phyloP scores from a whole-genome alignment of 2,888 invertebrate genomes.

The Odontomyia ornata region DNA sequence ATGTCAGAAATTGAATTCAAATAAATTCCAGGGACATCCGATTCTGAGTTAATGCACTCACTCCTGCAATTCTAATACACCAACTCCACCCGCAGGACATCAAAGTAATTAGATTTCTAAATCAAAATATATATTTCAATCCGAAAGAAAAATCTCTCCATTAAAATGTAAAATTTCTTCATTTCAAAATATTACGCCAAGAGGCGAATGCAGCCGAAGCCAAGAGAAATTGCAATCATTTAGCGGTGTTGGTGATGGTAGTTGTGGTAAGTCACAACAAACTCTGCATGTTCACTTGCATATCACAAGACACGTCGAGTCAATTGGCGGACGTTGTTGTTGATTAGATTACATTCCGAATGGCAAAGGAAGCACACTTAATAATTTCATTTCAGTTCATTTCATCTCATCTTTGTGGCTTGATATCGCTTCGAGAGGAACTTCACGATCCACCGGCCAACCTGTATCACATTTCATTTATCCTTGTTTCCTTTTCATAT shows the following conservation, averaged over 20 bases:
- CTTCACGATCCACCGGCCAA: not conserved
- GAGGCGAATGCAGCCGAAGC: not conserved
- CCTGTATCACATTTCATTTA: slow-evolving; percentile 43
- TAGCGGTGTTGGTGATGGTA: not conserved
- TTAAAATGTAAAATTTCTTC: slow-evolving; percentile 40
- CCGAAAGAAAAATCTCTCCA: slow-evolving; percentile 36
- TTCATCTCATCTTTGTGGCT: slow-evolving; percentile 7
- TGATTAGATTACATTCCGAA: slow-evolving; percentile 40
- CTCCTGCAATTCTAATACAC: not conserved
- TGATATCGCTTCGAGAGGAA: slow-evolving; percentile 1
- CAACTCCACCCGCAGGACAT: not conserved
- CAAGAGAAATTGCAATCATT: slow-evolving; percentile 26
- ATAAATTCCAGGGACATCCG: no score
- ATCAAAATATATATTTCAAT: slow-evolving; percentile 36
- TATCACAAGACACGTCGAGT: not conserved
- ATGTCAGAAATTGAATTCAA: no score
- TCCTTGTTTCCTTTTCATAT: slow-evolving; percentile 40
- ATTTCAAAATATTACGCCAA: slow-evolving; percentile 33
- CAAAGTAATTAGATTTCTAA: slow-evolving; percentile 37
- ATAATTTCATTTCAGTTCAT: slow-evolving; percentile 42
- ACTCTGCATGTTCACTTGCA: slow-evolving; percentile 5
- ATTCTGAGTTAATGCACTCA: no score
- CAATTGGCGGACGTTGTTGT: slow-evolving; percentile 32
- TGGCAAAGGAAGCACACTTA: slow-evolving; percentile 41
- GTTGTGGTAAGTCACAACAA: slow-evolving; percentile 33